Percentiles rank a stretch among this genome's conserved stretches.
Evolutionary conservation across 1,140 invertebrate genomes (phyloP).

Genomic region (Achroia grisella): DNA sequence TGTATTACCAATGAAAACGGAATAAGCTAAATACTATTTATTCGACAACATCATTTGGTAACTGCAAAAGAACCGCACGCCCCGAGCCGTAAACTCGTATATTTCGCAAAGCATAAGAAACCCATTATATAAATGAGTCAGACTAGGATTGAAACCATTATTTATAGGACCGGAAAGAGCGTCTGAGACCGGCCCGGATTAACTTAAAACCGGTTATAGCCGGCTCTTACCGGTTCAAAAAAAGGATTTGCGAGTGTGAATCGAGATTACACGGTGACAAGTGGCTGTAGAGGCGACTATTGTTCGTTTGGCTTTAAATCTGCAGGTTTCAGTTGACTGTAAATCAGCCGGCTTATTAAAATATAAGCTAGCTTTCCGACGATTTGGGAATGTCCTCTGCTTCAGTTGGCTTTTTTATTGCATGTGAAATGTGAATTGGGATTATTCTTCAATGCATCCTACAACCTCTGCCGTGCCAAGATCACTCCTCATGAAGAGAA

Average conservation of each 20-base stretch:
- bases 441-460: too few species aligned
- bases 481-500: too few species aligned
- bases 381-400: too few species aligned
- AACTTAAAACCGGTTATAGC: slow-evolving; percentile 35
- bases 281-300: slow-evolving; percentile 33
- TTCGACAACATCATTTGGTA: too few species aligned
- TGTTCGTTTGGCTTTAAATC: slow-evolving; percentile 27
- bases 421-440: too few species aligned
- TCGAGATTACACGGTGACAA: slow-evolving; percentile 38
- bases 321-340: slow-evolving; percentile 9
- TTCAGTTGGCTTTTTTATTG: too few species aligned
- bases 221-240: slow-evolving; percentile 28
- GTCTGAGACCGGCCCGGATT: slow-evolving; percentile 23
- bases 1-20: too few species aligned
- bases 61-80: background rate
- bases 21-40: too few species aligned
- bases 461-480: too few species aligned
- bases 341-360: too few species aligned
- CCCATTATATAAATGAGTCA: slow-evolving; percentile 3
- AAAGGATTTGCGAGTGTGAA: slow-evolving; percentile 26
- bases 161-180: slow-evolving; percentile 32
- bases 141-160: slow-evolving; percentile 32
- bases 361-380: slow-evolving; percentile 1
- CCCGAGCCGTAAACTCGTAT: background rate
- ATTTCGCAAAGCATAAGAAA: slow-evolving; percentile 4